Evolutionary conservation across 2,113 vertebrate genomes (phyloP).

Genomic region (Lepus americanus): DNA sequence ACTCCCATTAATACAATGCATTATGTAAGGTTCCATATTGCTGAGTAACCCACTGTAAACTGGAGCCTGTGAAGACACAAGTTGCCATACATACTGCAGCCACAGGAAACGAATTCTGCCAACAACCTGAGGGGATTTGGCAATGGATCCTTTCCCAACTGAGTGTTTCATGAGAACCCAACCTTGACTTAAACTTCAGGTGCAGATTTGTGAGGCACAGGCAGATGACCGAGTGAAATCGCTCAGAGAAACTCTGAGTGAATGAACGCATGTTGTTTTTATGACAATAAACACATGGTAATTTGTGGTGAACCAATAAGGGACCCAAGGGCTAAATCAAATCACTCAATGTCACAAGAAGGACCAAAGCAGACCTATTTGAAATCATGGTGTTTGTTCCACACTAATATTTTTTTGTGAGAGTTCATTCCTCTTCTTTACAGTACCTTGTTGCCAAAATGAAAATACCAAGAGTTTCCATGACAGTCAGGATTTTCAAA

Average conservation of each 20-base stretch:
- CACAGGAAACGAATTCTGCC: neutral
- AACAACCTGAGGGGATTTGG: neutral
- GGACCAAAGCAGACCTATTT: conserved; percentile 11
- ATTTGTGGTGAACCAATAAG: neutral
- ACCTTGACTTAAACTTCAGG: neutral
- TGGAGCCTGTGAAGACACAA: neutral
- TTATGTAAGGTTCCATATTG: neutral
- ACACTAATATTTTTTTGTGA: neutral
- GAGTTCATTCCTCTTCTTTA: neutral
- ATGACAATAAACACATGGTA: neutral
- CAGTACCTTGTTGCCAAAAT: neutral
- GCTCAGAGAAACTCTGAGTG: neutral
- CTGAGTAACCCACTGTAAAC: neutral
- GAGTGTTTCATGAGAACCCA: neutral
- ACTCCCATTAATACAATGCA: neutral
- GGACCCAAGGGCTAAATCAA: neutral
- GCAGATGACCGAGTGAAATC: neutral
- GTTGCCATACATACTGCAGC: neutral
- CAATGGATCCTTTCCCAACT: neutral
- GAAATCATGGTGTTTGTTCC: neutral
- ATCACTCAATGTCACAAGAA: neutral
- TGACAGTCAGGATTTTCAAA: neutral
- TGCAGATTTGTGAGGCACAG: neutral
- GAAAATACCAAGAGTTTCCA: neutral
- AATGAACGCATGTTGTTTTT: neutral